Percentiles rank a stretch among this genome's conserved stretches.
phyloP scores from a whole-genome alignment of 2,113 vertebrate species.

The Xyliphius kryptos region DNA sequence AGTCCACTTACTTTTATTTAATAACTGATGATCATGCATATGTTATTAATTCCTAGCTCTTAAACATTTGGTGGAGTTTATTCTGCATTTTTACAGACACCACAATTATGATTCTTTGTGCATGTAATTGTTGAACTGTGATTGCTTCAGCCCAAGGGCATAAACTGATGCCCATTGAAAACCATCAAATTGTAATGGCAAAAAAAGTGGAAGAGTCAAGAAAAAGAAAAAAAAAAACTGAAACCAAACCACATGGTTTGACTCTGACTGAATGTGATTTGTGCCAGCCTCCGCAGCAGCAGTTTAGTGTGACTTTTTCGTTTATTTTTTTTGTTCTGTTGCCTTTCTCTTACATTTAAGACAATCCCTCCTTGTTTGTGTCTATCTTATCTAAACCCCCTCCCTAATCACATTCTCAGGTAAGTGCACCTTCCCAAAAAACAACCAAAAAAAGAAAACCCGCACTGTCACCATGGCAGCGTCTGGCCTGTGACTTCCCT shows the following conservation, averaged over 20 bases:
- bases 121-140: background rate
- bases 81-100: background rate
- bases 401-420: conserved; percentile 57
- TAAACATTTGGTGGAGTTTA: background rate
- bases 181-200: conserved; percentile 33
- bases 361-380: conserved; percentile 45
- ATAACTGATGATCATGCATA: background rate
- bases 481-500: conserved; percentile 89
- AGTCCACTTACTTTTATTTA: background rate
- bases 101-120: background rate
- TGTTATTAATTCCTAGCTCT: background rate
- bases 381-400: conserved; percentile 46
- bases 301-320: conserved; percentile 66
- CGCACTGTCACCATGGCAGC: conserved; percentile 91
- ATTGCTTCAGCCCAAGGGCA: conserved; percentile 63
- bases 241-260: conserved; percentile 66
- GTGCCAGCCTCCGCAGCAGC: conserved; percentile 59
- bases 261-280: conserved; percentile 55
- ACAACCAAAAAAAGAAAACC: background rate
- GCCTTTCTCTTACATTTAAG: conserved; percentile 58
- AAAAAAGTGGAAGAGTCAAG: conserved; percentile 33
- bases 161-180: conserved; percentile 37
- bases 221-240: conserved; percentile 54
- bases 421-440: conserved; percentile 62
- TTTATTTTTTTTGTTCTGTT: conserved; percentile 49